These are phyloP conservation scores for Apteryx mantelli DNA, from an alignment of 2,113 vertebrate genomes.

Conservation along the genomic window DNA sequence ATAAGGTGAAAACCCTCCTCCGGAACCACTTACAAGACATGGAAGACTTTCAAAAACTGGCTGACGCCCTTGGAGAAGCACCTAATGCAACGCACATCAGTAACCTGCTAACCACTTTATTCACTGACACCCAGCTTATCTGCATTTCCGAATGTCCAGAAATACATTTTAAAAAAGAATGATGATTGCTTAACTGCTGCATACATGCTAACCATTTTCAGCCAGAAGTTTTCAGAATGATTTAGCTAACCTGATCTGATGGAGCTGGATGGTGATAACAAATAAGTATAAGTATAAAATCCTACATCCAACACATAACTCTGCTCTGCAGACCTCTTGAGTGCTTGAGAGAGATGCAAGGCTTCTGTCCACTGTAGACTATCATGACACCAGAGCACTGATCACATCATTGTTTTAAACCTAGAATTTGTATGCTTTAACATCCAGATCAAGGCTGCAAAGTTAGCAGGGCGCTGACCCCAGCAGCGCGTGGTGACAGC, in stretches of 20 bases:
- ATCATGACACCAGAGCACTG: rapidly evolving
- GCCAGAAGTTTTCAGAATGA: not conserved
- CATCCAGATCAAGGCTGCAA: not conserved
- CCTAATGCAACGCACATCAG: rapidly evolving
- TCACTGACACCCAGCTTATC: not conserved
- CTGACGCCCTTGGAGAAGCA: rapidly evolving
- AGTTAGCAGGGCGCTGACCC: not conserved
- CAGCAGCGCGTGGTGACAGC: not conserved
- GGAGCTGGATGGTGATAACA: rapidly evolving
- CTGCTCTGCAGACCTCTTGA: rapidly evolving
- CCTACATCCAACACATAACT: rapidly evolving
- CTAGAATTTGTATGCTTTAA: rapidly evolving
- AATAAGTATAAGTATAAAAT: rapidly evolving
- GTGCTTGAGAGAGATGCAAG: rapidly evolving
- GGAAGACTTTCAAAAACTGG: not conserved
- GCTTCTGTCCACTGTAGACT: not conserved
- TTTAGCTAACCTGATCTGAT: not conserved
- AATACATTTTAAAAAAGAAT: rapidly evolving
- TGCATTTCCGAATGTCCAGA: not conserved
- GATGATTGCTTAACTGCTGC: not conserved
- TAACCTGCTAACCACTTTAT: not conserved
- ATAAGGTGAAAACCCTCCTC: rapidly evolving
- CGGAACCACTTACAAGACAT: rapidly evolving
- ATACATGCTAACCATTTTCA: rapidly evolving
- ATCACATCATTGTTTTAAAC: not conserved